Percentiles rank a stretch among this genome's conserved stretches.
phyloP scores from a whole-genome alignment of 2,888 invertebrate genomes.

The Pseudanteris insignis region DNA sequence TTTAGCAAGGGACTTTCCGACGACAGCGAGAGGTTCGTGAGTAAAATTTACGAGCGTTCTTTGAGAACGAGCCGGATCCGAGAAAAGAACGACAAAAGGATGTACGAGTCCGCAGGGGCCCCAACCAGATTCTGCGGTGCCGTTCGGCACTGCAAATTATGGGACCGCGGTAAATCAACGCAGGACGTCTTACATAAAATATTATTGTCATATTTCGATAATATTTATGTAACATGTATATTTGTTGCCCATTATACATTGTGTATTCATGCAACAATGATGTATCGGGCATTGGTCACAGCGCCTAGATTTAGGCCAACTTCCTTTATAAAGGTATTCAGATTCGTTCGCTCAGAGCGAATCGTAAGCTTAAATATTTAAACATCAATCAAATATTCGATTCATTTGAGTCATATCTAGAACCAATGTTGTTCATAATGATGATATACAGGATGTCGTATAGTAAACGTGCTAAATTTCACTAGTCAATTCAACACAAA shows the following conservation, averaged over 20 bases:
- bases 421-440: no score
- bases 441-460: no score
- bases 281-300: no score
- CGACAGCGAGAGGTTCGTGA: slow-evolving; percentile 40
- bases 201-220: slow-evolving; percentile 35
- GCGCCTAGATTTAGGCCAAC: no score
- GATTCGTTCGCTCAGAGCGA: no score
- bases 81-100: slow-evolving; percentile 3
- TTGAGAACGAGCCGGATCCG: slow-evolving; percentile 11
- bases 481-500: no score
- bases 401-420: no score
- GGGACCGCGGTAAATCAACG: slow-evolving; percentile 36
- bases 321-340: no score
- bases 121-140: slow-evolving; percentile 11
- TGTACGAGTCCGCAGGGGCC: slow-evolving; percentile 37
- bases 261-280: slow-evolving; percentile 15
- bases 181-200: slow-evolving; percentile 26
- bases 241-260: slow-evolving; percentile 27
- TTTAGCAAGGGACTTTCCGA: slow-evolving; percentile 51
- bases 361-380: no score
- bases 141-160: slow-evolving; percentile 16
- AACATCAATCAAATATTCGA: no score
- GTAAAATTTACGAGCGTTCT: slow-evolving; percentile 42
- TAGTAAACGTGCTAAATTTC: no score
- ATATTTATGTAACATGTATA: slow-evolving; percentile 35